Conservation (phyloP, 2,888 invertebrate genomes). For the Eristalis arbustorum region DNA sequence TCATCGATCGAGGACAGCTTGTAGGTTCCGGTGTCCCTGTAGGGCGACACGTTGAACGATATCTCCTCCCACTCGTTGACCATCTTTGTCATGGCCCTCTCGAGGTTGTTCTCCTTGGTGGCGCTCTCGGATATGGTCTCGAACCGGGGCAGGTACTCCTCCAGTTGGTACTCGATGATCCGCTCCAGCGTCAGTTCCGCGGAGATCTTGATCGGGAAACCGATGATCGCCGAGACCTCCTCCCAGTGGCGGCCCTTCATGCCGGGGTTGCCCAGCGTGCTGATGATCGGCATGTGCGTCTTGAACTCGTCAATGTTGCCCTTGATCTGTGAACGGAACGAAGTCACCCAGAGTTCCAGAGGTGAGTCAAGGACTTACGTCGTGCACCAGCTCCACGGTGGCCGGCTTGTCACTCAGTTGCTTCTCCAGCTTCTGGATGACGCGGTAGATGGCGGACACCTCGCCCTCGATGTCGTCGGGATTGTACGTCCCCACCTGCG, state of each 20-base stretch:
- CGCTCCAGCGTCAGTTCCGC: slow-evolving; percentile 90
- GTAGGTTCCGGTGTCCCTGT: slow-evolving; percentile 94
- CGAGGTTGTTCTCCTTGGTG: slow-evolving; percentile 96
- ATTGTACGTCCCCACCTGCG: slow-evolving; percentile 90
- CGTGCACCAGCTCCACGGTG: slow-evolving; percentile 86
- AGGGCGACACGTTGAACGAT: slow-evolving; percentile 86
- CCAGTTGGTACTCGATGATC: slow-evolving; percentile 93
- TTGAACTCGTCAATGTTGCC: slow-evolving; percentile 92
- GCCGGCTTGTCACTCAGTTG: slow-evolving; percentile 89
- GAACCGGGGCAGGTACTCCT: slow-evolving; percentile 93
- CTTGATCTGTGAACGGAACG: slow-evolving; percentile 71
- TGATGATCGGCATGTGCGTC: slow-evolving; percentile 93
- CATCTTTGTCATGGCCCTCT: slow-evolving; percentile 94
- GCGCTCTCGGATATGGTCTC: slow-evolving; percentile 96
- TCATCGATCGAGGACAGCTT: slow-evolving; percentile 95
- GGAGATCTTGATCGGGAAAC: slow-evolving; percentile 93
- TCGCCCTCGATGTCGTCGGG: slow-evolving; percentile 91
- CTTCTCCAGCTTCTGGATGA: slow-evolving; percentile 93
- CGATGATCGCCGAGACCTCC: slow-evolving; percentile 95
- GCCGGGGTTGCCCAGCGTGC: slow-evolving; percentile 96
- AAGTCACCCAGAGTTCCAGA: neutral
- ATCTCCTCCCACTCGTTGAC: slow-evolving; percentile 93
- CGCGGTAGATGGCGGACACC: slow-evolving; percentile 81
- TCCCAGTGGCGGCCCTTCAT: slow-evolving; percentile 97
- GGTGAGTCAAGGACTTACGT: slow-evolving; percentile 77